Conservation (phyloP, 2,888 invertebrate species). For the Ditylenchus weischeri region DNA sequence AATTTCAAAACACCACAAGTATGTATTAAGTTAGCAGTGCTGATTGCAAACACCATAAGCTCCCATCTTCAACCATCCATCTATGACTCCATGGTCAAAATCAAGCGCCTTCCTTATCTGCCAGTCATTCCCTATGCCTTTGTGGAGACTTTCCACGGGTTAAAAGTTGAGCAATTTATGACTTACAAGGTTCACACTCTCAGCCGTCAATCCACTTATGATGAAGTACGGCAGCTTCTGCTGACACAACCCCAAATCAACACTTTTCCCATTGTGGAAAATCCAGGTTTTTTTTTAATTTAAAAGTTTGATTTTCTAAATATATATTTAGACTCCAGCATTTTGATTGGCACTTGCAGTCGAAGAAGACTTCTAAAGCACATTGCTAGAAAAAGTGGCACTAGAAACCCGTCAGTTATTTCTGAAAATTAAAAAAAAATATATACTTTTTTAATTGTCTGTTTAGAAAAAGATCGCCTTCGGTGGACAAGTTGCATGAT, state of each 20-base stretch:
- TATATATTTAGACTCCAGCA: constrained; percentile 66
- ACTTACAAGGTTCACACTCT: constrained; percentile 63
- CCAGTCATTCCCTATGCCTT: constrained; percentile 72
- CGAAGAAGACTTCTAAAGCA: constrained; percentile 52
- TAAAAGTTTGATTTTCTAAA: neutral
- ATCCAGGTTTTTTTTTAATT: neutral
- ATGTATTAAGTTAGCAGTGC: constrained; percentile 74
- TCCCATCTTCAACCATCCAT: constrained; percentile 88
- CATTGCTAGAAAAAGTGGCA: constrained; percentile 48
- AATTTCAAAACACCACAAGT: neutral
- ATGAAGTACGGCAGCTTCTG: constrained; percentile 78
- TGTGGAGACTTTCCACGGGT: constrained; percentile 49
- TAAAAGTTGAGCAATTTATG: constrained; percentile 91
- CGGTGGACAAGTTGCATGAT: no score
- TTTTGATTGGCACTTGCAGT: constrained; percentile 77
- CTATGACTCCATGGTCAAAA: constrained; percentile 95
- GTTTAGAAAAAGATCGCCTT: no score
- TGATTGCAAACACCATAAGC: constrained; percentile 90
- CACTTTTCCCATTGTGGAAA: constrained; percentile 86
- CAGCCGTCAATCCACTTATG: constrained; percentile 77
- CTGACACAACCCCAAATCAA: constrained; percentile 73
- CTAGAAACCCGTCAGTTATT: constrained; percentile 37
- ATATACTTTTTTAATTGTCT: no score
- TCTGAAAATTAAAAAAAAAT: no score
- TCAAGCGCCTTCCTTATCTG: constrained; percentile 92